These are phyloP conservation scores for Papilio demoleus DNA, from an alignment of 2,888 invertebrate genomes.

Conservation along the genomic window DNA sequence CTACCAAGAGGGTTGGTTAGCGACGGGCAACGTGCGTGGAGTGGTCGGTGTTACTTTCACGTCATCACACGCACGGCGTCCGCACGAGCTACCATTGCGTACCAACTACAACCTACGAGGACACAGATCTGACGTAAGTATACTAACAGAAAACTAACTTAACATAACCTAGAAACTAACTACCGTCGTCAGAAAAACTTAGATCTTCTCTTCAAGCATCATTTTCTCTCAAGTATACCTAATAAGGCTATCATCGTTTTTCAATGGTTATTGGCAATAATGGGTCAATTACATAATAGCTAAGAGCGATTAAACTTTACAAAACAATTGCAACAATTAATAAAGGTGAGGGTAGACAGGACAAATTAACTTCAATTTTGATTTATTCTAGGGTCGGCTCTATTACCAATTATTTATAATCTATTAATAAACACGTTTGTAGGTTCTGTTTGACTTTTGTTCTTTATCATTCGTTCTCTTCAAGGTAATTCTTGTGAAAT, in stretches of 20 bases:
- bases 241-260: too few species aligned
- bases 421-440: too few species aligned
- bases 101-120: constrained; percentile 99
- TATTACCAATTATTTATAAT: too few species aligned
- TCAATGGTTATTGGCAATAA: too few species aligned
- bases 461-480: constrained; percentile 20
- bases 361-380: background rate
- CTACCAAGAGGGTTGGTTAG: constrained; percentile 99
- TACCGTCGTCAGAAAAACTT: background rate
- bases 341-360: background rate
- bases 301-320: too few species aligned
- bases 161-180: background rate
- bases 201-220: background rate
- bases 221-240: too few species aligned
- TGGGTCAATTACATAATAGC: too few species aligned
- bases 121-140: constrained; percentile 95
- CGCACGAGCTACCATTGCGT: constrained; percentile 92
- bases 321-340: too few species aligned
- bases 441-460: background rate
- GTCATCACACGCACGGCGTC: constrained; percentile 94
- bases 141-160: background rate
- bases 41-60: constrained; percentile 98
- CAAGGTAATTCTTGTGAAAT: constrained; percentile 96
- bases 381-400: background rate
- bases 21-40: constrained; percentile 96